Conservation (phyloP, 2,113 vertebrate species). For the Harpagus bidentatus region DNA sequence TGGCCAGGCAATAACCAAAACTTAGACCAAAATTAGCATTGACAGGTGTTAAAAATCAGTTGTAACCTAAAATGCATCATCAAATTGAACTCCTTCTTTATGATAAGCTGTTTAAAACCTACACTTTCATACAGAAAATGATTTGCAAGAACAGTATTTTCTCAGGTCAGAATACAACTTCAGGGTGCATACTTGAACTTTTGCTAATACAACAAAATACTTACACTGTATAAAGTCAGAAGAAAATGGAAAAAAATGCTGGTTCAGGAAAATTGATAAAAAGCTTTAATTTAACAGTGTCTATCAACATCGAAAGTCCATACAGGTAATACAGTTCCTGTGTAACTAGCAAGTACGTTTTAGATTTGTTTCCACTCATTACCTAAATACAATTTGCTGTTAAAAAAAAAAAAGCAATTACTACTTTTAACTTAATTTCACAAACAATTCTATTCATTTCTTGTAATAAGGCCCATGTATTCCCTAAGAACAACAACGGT, state of each 20-base stretch:
- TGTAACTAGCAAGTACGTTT: constrained; percentile 36
- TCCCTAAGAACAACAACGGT: not conserved
- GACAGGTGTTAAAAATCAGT: not conserved
- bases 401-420: constrained; percentile 41
- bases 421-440: constrained; percentile 70
- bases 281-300: not conserved
- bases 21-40: not conserved
- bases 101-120: not conserved
- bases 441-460: constrained; percentile 70
- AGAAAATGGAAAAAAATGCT: not conserved
- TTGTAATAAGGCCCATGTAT: constrained; percentile 40
- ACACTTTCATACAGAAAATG: not conserved
- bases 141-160: not conserved
- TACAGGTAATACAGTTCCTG: constrained; percentile 42
- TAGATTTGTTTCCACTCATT: constrained; percentile 70
- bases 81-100: not conserved
- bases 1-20: not conserved
- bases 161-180: not conserved
- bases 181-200: accelerated
- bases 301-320: constrained; percentile 44
- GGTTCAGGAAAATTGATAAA: constrained; percentile 16
- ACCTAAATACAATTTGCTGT: constrained; percentile 67
- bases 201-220: not conserved
- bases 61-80: not conserved
- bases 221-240: not conserved